Evolutionary conservation across 2,113 vertebrate species (phyloP), one percentile per base, ranked within the genome.

Genomic region (Ammospiza caudacuta): DNA sequence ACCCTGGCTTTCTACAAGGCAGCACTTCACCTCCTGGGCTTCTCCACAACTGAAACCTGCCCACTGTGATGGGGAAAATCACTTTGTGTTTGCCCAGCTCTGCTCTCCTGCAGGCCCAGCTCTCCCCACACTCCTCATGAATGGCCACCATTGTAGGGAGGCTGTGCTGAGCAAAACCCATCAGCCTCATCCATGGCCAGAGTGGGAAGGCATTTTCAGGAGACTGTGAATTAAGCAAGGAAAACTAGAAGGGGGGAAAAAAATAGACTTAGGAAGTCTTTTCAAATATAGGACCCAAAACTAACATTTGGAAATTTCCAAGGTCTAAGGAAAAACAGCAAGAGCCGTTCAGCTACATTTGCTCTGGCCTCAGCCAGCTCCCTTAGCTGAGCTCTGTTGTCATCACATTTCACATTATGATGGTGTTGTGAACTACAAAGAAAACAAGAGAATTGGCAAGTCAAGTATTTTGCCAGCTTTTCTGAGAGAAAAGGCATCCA

Each of bases 341-440:
- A 88, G 90, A 92, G 75, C 74, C 2, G 69, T 86, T 93, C 91
- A 93, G 94, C 94, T 94, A 73, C 95, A 94, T 97, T 95, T 90
- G 90, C 77, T 90, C 76, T 87, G 84, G 91, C 83, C 77, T 82
- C 92, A 84, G 82, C 89, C 87, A 96, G 95, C 52, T 79, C 89
- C 49, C 90, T 91, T 82, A 59, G 79, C 95, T 83, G 91, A 94
- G 83, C 89, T 74, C 96, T 31, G 76, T 13, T 94, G 94, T 95
- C 90, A 95, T 95, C 95, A 87, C 92, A 88, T 96, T 95, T 96
- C 92, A 95, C 62, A 83, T 96, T 74, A 95, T 72, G 91, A 95
- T 76, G 67, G 77, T 96, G 90, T 73, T 94, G 83, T 44, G 93
- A 96, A 85, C 81, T 90, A 96, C 73, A 85, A 95, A 94, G 92